Conservation (phyloP, 1,140 invertebrate genomes). For the Diprion similis region DNA sequence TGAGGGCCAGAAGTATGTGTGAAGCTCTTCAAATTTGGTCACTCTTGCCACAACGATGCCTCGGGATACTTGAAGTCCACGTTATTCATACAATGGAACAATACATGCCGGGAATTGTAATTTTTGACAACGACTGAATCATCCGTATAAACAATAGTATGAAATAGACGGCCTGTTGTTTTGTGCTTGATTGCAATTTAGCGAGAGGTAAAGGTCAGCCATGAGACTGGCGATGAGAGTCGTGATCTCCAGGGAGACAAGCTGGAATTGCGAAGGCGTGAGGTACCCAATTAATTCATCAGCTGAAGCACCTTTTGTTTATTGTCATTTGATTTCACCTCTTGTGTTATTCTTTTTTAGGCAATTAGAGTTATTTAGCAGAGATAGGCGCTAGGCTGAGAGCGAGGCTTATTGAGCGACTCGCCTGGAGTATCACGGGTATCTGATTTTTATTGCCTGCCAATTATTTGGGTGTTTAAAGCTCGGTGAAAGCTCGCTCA, state of each 20-base stretch:
- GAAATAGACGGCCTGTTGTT: neutral
- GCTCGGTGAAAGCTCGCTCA: neutral
- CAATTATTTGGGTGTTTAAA: neutral
- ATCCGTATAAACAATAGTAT: neutral
- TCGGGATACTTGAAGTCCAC: too few relatives aligned
- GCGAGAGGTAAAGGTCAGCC: neutral
- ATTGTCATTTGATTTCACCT: neutral
- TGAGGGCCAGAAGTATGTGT: too few relatives aligned
- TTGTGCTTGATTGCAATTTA: neutral
- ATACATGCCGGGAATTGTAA: too few relatives aligned
- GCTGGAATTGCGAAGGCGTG: neutral
- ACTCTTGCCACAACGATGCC: too few relatives aligned
- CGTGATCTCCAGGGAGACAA: neutral
- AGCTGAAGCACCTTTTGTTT: constrained; percentile 3
- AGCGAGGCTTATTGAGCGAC: neutral
- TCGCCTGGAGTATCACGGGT: neutral
- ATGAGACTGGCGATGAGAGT: neutral
- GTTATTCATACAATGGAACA: too few relatives aligned
- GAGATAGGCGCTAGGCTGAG: neutral
- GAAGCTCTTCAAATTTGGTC: too few relatives aligned
- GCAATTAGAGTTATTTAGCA: neutral
- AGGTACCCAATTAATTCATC: neutral
- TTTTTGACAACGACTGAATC: too few relatives aligned
- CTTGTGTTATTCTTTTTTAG: neutral
- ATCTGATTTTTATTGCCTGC: neutral